These are phyloP conservation scores for Halichoeres trimaculatus DNA, from an alignment of 2,113 vertebrate genomes.

Conservation along the genomic window DNA sequence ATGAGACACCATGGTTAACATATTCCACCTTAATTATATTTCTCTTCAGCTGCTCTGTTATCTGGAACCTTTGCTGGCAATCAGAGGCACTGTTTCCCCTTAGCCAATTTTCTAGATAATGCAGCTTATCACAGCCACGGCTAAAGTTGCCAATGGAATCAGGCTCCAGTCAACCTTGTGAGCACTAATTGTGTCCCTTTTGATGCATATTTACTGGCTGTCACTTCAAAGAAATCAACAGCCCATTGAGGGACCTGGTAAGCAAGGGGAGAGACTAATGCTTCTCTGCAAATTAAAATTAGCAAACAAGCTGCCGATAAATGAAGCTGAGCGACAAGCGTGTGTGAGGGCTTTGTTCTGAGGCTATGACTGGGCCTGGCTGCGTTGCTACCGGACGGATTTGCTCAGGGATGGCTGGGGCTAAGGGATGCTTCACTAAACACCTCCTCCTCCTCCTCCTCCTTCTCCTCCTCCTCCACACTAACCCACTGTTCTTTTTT, in stretches of 20 bases:
- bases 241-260: slow-evolving; percentile 96
- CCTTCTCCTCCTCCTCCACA: slow-evolving; percentile 6
- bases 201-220: slow-evolving; percentile 99
- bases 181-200: slow-evolving; percentile 98
- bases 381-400: slow-evolving; percentile 65
- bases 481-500: slow-evolving; percentile 64
- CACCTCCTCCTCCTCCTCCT: slow-evolving; percentile 20
- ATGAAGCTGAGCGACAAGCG: slow-evolving; percentile 92
- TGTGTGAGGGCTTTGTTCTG: slow-evolving; percentile 89
- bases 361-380: slow-evolving; percentile 63
- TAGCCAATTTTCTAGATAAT: slow-evolving; percentile 99
- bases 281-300: slow-evolving; percentile 99
- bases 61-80: slow-evolving; percentile 99
- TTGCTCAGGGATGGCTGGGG: slow-evolving; percentile 74
- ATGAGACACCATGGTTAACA: slow-evolving; percentile 99
- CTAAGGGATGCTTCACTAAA: slow-evolving; percentile 78
- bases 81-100: slow-evolving; percentile 99
- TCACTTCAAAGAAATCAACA: slow-evolving; percentile 99
- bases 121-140: slow-evolving; percentile 98
- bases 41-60: slow-evolving; percentile 99
- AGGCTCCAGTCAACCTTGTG: slow-evolving; percentile 96
- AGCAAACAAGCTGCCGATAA: slow-evolving; percentile 98
- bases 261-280: slow-evolving; percentile 89
- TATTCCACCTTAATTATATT: slow-evolving; percentile 99
- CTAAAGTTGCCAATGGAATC: slow-evolving; percentile 99